Conservation (phyloP, 2,888 invertebrate genomes). For the Boloria euphrosyne region DNA sequence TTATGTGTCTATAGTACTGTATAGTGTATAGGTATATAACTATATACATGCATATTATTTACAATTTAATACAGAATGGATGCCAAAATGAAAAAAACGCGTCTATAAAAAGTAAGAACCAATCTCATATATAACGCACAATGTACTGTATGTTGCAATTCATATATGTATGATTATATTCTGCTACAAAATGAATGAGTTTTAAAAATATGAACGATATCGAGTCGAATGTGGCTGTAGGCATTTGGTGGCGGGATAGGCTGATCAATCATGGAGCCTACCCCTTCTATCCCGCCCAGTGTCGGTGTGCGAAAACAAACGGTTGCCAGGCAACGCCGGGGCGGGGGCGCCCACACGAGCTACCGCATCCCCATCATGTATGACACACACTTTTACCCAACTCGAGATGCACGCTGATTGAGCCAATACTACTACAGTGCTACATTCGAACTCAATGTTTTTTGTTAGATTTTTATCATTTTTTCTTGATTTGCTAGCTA, state of each 20-base stretch:
- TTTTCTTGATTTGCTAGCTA: not conserved
- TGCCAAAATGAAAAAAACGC: too few relatives aligned
- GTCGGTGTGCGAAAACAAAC: slow-evolving; percentile 78
- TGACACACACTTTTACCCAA: slow-evolving; percentile 54
- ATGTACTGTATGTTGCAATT: not conserved
- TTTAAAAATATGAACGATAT: slow-evolving; percentile 50
- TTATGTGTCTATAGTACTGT: too few relatives aligned
- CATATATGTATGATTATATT: not conserved
- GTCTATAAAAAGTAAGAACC: not conserved
- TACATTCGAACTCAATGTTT: not conserved
- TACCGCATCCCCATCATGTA: slow-evolving; percentile 65
- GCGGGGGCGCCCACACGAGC: slow-evolving; percentile 55
- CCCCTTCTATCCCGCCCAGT: slow-evolving; percentile 80
- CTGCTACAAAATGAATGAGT: slow-evolving; percentile 34
- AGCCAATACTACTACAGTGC: slow-evolving; percentile 9
- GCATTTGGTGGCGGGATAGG: slow-evolving; percentile 76
- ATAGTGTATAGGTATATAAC: too few relatives aligned
- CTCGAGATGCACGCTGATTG: slow-evolving; percentile 41
- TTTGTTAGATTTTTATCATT: not conserved
- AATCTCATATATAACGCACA: not conserved
- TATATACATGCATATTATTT: too few relatives aligned
- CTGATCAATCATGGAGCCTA: slow-evolving; percentile 81
- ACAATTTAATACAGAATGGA: too few relatives aligned
- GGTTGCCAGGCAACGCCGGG: slow-evolving; percentile 74
- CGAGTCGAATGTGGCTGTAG: slow-evolving; percentile 61